Conservation (phyloP, 2,797 vertebrate genomes). For the Pantherophis alleghaniensis region DNA sequence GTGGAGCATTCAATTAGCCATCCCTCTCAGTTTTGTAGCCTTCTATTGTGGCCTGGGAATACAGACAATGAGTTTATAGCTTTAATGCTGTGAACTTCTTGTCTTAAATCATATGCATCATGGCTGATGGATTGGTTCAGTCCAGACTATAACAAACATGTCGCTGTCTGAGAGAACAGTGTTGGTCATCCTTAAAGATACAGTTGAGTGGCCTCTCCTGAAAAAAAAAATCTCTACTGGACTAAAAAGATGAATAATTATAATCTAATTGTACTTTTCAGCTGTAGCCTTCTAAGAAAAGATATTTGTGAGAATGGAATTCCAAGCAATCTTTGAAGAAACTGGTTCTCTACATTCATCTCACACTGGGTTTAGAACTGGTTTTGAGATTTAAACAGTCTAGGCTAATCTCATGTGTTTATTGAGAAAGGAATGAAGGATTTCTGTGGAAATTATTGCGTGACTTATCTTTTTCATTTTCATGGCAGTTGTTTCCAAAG, state of each 20-base stretch:
- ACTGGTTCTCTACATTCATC: neutral
- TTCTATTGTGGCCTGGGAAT: neutral
- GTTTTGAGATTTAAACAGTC: neutral
- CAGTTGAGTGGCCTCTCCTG: neutral
- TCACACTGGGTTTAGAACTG: neutral
- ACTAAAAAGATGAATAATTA: neutral
- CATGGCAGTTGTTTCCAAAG: neutral
- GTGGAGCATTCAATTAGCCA: neutral
- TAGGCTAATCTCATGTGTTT: neutral
- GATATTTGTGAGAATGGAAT: neutral
- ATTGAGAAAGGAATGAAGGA: neutral
- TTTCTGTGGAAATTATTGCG: neutral
- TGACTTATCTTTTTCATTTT: neutral
- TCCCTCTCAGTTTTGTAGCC: neutral
- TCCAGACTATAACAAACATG: neutral
- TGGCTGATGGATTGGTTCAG: neutral
- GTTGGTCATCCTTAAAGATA: neutral
- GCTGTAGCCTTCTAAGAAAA: neutral
- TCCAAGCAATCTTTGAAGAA: neutral
- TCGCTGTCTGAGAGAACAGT: neutral
- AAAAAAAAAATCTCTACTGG: neutral
- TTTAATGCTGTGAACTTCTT: neutral
- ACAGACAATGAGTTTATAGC: neutral
- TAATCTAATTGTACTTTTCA: neutral
- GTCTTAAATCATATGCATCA: neutral